A percentile compares a stretch with the other conserved stretches of the same genome.
Conservation (phyloP, 2,888 invertebrate genomes). For the Heliconius charithonia region DNA sequence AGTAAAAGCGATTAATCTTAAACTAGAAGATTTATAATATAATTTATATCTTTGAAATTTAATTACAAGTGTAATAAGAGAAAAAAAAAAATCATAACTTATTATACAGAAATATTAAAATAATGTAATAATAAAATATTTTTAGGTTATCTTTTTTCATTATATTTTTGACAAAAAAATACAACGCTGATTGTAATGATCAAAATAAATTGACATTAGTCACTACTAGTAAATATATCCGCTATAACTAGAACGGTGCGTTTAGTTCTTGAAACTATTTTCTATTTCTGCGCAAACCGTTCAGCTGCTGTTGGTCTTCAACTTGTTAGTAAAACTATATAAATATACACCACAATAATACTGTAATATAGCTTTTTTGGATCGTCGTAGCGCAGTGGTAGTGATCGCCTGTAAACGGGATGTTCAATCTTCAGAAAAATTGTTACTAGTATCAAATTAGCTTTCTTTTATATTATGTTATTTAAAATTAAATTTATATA, state of each 20-base stretch:
- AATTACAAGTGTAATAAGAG: neutral
- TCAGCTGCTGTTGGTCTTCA: constrained; percentile 80
- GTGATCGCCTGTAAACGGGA: too few species aligned
- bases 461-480: too few species aligned
- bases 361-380: neutral
- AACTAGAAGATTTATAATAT: neutral
- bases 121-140: neutral
- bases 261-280: constrained; percentile 82
- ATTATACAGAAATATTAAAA: too few species aligned
- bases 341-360: constrained; percentile 56
- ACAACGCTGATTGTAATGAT: neutral
- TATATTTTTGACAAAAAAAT: neutral
- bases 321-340: constrained; percentile 64
- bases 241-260: constrained; percentile 57
- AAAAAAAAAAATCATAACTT: neutral
- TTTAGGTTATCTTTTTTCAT: neutral
- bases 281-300: constrained; percentile 77
- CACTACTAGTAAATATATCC: constrained; percentile 38
- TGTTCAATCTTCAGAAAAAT: too few species aligned
- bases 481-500: too few species aligned
- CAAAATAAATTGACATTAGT: neutral
- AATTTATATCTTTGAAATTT: neutral
- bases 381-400: too few species aligned
- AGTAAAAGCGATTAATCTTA: constrained; percentile 24
- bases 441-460: too few species aligned